Evolutionary conservation across 1,140 invertebrate genomes (phyloP).

Genomic region (Teleopsis dalmanni): DNA sequence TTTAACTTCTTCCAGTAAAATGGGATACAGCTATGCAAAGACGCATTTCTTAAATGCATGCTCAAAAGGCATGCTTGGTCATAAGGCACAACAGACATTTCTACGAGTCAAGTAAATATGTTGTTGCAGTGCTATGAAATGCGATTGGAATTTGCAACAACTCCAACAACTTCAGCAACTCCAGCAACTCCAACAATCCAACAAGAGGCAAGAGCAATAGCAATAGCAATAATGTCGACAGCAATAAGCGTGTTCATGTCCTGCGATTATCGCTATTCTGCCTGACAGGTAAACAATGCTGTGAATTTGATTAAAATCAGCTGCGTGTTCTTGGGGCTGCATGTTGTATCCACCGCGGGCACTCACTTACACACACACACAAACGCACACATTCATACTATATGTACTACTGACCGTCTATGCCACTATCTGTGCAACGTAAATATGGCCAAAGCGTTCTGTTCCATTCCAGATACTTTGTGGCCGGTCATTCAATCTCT

Average conservation of each 20-base stretch:
- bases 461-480: conserved; percentile 21
- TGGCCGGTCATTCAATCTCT: conserved; percentile 22
- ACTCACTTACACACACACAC: too few relatives aligned
- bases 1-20: too few relatives aligned
- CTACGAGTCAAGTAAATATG: too few relatives aligned
- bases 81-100: too few relatives aligned
- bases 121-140: conserved; percentile 27
- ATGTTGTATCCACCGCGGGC: neutral
- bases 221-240: conserved; percentile 5
- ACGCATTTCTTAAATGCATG: too few relatives aligned
- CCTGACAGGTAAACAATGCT: conserved; percentile 43
- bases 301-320: conserved; percentile 44
- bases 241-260: conserved; percentile 22
- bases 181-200: neutral
- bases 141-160: conserved; percentile 33
- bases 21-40: too few relatives aligned
- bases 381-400: too few relatives aligned
- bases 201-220: conserved; percentile 7
- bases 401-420: too few relatives aligned
- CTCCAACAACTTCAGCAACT: conserved; percentile 7
- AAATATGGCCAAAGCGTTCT: too few relatives aligned
- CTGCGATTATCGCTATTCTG: conserved; percentile 30
- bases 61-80: too few relatives aligned
- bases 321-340: neutral
- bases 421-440: too few relatives aligned